Base-by-base conservation (phyloP, 2,797 vertebrate species). In the Brachyalestes nurse region DNA sequence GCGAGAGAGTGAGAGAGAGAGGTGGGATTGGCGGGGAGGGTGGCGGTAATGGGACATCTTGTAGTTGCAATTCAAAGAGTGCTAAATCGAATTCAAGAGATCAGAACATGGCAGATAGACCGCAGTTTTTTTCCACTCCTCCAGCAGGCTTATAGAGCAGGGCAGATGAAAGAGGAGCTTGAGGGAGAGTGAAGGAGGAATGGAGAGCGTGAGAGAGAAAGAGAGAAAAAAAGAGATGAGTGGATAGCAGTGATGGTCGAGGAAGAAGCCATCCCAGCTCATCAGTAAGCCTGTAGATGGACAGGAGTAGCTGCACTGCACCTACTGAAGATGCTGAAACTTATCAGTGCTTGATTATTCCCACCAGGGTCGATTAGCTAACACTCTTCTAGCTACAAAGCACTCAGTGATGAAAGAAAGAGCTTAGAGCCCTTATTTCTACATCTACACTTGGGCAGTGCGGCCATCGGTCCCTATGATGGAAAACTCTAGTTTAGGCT, bases 301-400 rank as follows among this genome's bases (percentile, higher is more conserved):
- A 71, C 47, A 86, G 91, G 86, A 58, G 86, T 49, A 42, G 58
- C 28, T 25, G n/a, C 21, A 9, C 55, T 91, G 93, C 91, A 95
- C 93, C 94, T 93, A 93, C 95, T 95, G 95, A 97, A 96, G 96
- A 96, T 95, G 95, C 94, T 96, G 93, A 94, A 96, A 98, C 96
- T 98, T 98, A 98, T 98, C 97, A 97, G 96, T 96, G 95, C 96
- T 97, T 97, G 97, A 98, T 96, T 96, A 96, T 95, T 96, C 95
- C 96, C 96, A 93, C 94, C 96, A 94, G 95, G 94, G 95, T 95
- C 96, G 96, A 98, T 98, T 98, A 98, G 95, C 95, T 94, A 93
- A 84, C 91, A 90, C 95, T 94, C 94, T 90, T 93, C 89, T 92
- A 96, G 96, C 81, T 98, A 95, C 97, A 95, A 95, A 96, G 94